Base-by-base conservation (phyloP, 2,113 vertebrate genomes). In the Andinoacara biseriatus region DNA sequence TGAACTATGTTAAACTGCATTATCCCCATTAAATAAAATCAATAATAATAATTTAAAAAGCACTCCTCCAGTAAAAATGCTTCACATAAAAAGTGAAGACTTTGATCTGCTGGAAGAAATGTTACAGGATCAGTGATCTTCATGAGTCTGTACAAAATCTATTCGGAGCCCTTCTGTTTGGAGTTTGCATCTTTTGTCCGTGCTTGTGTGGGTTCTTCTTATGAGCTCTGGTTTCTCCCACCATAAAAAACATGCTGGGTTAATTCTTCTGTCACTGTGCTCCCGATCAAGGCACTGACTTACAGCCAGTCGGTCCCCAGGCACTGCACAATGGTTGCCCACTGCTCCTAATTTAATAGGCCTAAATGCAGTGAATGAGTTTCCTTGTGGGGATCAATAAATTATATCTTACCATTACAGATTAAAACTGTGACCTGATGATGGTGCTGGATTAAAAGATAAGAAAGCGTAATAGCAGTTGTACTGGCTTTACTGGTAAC, bases 381-480 rank as follows among this genome's bases (percentile, higher is more conserved):
- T 72, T n/a, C 67, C 26, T 24, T 20, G 18, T 26, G 26, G 67
- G 46, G 67, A 72, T 54, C 67, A 54, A 72, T 29, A 14, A 72
- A 72, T 2, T 26, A 54, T 9, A 54, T 49, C 67, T 54, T 33
- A 54, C 46, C 54, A 46, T 31, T 72, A 72, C 10, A 54, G 26
- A 72, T 49, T 49, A 49, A 49, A 49, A 49, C 6, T 1, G 5
- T 52, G 49, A 69, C 67, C 18, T 33, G 26, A 33, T 72, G 43
- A 52, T 72, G 67, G 20, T 72, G 67, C 67, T 54, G 1, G 52
- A 72, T 72, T 72, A 33, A 54, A 33, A 54, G 18, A 33, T 72
- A 54, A 72, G 67, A 72, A 17, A 33, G n/a, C 52, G n/a, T 14
- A n/a, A 2, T 38, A 38, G 10, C 7, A 38, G 35, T 10, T 54